Evolutionary conservation across 2,113 vertebrate genomes (phyloP), one percentile per base, ranked within the genome.

Genomic region (Dromaius novaehollandiae): DNA sequence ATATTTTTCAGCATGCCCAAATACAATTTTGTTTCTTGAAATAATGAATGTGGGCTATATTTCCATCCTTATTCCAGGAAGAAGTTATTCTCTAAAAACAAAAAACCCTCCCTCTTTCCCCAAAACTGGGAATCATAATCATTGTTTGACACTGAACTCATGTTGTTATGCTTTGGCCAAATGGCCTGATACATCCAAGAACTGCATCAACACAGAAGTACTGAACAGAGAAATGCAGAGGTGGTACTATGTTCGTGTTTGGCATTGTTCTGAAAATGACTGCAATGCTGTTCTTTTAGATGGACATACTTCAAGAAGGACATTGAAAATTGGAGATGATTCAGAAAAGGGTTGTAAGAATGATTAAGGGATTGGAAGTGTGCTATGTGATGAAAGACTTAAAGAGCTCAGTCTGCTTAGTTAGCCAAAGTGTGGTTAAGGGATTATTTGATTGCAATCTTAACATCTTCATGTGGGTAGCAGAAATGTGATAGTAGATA

Each of bases 321-420:
- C 38, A 55, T 50, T 82, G 69, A 78, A 89, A 89, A 85, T 46
- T 84, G 77, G 50, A 87, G 56, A 18, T 75, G 28, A 51, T 71
- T 94, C 84, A 89, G 65, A 22, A 8, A 55, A 92, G 61, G 32
- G 7, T 25, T 77, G 8, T 82, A 65, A 76, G 48, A 75, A 42
- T 76, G 73, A 94, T 71, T 66, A 85, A 94, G 69, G 65, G 95
- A 34, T 87, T 92, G 42, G 78, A 91, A 95, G 7, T 44, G 44
- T 61, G 19, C 42, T 76, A 42, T 71, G 55, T 76, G 63, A 55
- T 89, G 94, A 85, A 82, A 82, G 89, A 79, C 79, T 85, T 76
- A 69, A 82, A 56, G 32, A 69, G 32, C 25, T 91, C 42, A 30
- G 36, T 48, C 48, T 56, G 51, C 34, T 80, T 91, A 79, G 88